Evolutionary conservation across 2,113 vertebrate genomes (phyloP), one percentile per base, ranked within the genome.

Genomic region (Chaenogobius annularis): DNA sequence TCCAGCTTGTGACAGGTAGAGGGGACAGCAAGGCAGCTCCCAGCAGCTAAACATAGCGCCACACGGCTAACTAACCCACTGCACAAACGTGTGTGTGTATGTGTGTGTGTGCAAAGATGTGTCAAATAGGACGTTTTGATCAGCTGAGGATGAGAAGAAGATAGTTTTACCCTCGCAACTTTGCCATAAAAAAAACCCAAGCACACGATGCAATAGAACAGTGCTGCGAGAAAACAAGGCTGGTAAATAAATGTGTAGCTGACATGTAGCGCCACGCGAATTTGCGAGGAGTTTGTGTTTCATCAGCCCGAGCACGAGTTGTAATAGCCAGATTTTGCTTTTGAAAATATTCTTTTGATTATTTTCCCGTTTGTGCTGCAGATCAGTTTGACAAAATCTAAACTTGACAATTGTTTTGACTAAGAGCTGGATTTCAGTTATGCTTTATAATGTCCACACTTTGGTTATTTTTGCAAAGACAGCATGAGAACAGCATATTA

Each of bases 1-100:
- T 73, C 78, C 81, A 77, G 68, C 77, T 75, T 84, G 70, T 83
- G 82, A 85, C 81, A 84, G 79, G 72, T 81, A 19, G 69, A 74
- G 70, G 58, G 74, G 78, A 85, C 73, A 88, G 82, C 66, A 66
- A 75, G 70, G 73, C 82, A 87, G 69, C 83, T 80, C 85, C 74
- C 10, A 71, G 72, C 74, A 86, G 77, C 82, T 81, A 80, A 87
- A 88, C 85, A 80, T 84, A 82, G 82, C 83, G 82, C 65, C 77
- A 75, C 75, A 80, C 66, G 73, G 65, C 74, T 85, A 88, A 84
- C 72, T 79, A 83, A 83, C 77, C 66, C 50, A 46, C 43, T 59
- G 48, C 35, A 6, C 35, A 3, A 54, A 50, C 74, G 67, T 58
- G 66, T 58, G 44, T 70, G 69, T 40, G 37, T 40, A 5, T 40